Percentiles rank a stretch among this genome's conserved stretches.
These are phyloP conservation scores for Bambusicola thoracicus DNA, from an alignment of 2,113 vertebrate genomes.

Conservation along the genomic window DNA sequence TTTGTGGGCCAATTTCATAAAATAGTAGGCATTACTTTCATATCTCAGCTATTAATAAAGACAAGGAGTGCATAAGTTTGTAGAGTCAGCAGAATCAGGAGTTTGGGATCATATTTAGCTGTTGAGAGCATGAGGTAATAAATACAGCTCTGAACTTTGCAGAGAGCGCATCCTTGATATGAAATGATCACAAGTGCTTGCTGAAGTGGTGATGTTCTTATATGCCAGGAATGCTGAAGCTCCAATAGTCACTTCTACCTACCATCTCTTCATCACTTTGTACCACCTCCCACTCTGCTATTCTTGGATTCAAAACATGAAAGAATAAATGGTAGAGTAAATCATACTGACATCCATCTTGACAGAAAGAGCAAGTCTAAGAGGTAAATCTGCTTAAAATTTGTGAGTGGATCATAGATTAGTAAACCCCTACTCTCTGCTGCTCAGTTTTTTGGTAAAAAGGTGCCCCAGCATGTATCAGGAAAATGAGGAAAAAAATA, in stretches of 20 bases:
- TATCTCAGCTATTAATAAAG: neutral
- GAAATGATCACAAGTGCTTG: neutral
- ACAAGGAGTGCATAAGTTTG: neutral
- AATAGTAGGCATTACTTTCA: too few relatives aligned
- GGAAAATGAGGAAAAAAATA: neutral
- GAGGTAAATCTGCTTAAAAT: neutral
- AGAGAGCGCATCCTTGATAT: neutral
- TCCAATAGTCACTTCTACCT: neutral
- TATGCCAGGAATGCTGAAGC: neutral
- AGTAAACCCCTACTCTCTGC: neutral
- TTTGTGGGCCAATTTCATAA: too few relatives aligned
- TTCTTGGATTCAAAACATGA: neutral
- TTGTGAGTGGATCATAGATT: neutral
- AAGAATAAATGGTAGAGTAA: neutral
- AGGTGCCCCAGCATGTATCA: neutral
- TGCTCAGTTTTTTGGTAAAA: neutral
- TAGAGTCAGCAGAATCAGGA: conserved; percentile 6
- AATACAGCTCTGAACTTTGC: neutral
- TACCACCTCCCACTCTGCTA: neutral
- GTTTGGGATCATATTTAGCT: neutral
- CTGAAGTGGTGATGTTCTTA: neutral
- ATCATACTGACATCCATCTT: neutral
- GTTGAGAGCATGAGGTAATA: neutral
- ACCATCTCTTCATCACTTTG: neutral
- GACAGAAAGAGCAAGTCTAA: neutral